Base-by-base conservation (phyloP, 2,888 invertebrate genomes). In the Drosophila ustulata region DNA sequence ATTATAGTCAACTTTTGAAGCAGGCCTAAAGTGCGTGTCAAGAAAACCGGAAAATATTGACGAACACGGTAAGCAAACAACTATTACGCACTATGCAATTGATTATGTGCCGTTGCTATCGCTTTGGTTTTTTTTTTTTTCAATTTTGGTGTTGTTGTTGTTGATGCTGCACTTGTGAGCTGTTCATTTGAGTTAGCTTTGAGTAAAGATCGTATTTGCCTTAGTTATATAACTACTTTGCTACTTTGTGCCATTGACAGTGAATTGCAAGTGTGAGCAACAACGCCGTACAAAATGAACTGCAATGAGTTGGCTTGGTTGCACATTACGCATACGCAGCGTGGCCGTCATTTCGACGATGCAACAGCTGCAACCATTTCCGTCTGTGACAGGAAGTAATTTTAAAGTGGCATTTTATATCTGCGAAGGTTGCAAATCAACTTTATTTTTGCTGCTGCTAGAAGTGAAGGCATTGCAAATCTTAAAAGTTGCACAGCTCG, bases 31-130 rank as follows among this genome's bases (percentile, higher is more conserved):
- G 84, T 71, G 78, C 82, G 82, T 80, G 76, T 67, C 67, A 57
- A 63, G 52, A 41, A 73, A 84, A 80, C 85, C 85, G 84, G 82
- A 83, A 82, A 82, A 82, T 79, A 66, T 82, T 71, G 80, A 79
- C 71, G 80, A 84, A 76, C 80, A 80, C 82, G 82, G 68, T 80
- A 77, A 78, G 77, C 85, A 84, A 82, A 79, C 77, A 73, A 39
- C 65, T 59, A 39, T 71, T 81, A 81, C 71, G 79, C 77, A 79
- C 63, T 64, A 56, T 74, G 71, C 75, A 68, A 75, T 78, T 81
- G 81, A 82, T 82, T 82, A 82, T 81, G 79, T 66, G 71, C 73
- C 26, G 55, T 23, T 59, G 46, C 45, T 56, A 49, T 6, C 30
- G 52, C n/a, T 37, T 18, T 11, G 28, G 32, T 45, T 37, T 41